Evolutionary conservation across 2,797 vertebrate species (phyloP).

Genomic region (Pangasius sanitwongsei): DNA sequence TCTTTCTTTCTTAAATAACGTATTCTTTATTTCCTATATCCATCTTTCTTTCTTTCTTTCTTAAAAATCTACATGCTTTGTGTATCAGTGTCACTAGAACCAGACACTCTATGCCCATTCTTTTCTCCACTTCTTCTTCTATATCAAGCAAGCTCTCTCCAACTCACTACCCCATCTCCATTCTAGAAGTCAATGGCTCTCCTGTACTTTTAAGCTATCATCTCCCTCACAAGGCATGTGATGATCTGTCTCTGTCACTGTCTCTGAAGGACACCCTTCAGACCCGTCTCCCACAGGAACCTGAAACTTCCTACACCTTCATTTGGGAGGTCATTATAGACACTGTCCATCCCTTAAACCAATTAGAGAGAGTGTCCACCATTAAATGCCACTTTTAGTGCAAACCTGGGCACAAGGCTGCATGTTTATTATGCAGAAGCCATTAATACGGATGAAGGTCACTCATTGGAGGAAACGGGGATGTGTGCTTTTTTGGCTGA

Average conservation of each 20-base stretch:
- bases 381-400: constrained; percentile 67
- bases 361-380: constrained; percentile 70
- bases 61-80: constrained; percentile 26
- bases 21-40: background rate
- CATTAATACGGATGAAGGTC: background rate
- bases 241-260: background rate
- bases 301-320: background rate
- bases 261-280: constrained; percentile 52
- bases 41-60: background rate
- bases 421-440: background rate
- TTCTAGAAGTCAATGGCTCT: constrained; percentile 76
- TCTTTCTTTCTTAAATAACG: background rate
- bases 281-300: constrained; percentile 50
- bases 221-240: constrained; percentile 63
- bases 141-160: constrained; percentile 41
- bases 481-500: background rate
- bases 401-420: constrained; percentile 62
- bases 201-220: constrained; percentile 75
- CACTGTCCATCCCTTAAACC: constrained; percentile 61
- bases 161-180: constrained; percentile 50
- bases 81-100: background rate
- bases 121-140: constrained; percentile 71
- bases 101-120: constrained; percentile 62
- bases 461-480: background rate
- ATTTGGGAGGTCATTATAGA: constrained; percentile 64